phyloP scores from a whole-genome alignment of 2,113 vertebrate genomes.

The Dipodomys spectabilis region DNA sequence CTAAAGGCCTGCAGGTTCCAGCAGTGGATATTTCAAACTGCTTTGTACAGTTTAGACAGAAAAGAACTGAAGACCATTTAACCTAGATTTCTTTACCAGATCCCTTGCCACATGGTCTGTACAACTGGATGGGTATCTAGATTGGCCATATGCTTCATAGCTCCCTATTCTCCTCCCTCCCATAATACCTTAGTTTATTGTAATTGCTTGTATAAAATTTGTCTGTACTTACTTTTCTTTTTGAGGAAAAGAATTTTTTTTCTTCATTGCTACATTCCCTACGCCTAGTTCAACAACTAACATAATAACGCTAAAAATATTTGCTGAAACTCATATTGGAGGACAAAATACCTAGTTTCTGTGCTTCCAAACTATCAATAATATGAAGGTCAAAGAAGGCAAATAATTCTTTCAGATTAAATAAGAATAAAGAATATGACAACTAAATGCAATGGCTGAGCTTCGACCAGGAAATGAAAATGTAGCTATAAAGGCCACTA shows the following conservation, averaged over 20 bases:
- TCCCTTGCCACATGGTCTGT: neutral
- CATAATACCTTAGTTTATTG: neutral
- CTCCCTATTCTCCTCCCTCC: neutral
- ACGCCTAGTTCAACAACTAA: neutral
- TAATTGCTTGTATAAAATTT: neutral
- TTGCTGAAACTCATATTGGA: neutral
- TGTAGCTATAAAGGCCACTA: neutral
- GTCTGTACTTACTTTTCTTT: slow-evolving; percentile 34
- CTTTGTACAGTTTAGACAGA: neutral
- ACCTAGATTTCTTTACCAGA: neutral
- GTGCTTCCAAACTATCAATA: neutral
- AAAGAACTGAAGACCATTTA: neutral
- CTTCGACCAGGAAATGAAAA: slow-evolving; percentile 37
- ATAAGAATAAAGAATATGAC: neutral
- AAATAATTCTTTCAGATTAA: slow-evolving; percentile 40
- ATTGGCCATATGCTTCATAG: neutral
- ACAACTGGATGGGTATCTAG: neutral
- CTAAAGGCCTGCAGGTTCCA: neutral
- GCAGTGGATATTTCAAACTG: neutral
- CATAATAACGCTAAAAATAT: neutral
- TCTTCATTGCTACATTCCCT: neutral
- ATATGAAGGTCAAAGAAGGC: slow-evolving; percentile 33
- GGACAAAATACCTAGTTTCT: neutral
- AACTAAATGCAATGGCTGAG: slow-evolving; percentile 5
- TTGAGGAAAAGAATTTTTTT: neutral